These are phyloP conservation scores for Sphaeridia pumilis DNA, from an alignment of 2,888 invertebrate species.

Conservation along the genomic window DNA sequence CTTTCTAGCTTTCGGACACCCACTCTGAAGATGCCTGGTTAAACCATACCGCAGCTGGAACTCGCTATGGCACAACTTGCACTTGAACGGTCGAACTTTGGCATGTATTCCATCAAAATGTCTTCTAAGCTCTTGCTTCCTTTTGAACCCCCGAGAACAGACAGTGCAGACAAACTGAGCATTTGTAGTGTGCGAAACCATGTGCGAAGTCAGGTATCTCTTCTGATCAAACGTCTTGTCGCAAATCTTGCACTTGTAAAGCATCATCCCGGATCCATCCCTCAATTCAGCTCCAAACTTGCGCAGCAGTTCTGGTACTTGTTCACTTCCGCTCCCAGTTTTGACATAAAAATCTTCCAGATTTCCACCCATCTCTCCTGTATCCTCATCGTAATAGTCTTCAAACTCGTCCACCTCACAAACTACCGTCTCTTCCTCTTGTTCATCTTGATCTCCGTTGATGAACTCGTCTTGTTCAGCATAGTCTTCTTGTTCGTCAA, in stretches of 20 bases:
- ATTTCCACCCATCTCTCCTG: neutral
- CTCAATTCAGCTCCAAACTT: neutral
- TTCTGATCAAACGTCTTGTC: neutral
- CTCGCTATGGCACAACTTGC: neutral
- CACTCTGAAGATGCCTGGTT: neutral
- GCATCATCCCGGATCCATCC: neutral
- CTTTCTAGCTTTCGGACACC: neutral
- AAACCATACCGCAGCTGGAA: neutral
- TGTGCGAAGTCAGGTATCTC: neutral
- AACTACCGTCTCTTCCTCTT: neutral
- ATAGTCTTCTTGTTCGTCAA: neutral
- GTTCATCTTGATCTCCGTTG: neutral
- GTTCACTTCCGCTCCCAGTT: neutral
- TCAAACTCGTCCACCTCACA: neutral
- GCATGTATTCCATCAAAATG: neutral
- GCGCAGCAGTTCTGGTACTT: neutral
- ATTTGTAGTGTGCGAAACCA: slow-evolving; percentile 1
- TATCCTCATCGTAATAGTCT: neutral
- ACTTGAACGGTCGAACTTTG: neutral
- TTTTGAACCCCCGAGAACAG: neutral
- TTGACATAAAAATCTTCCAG: neutral
- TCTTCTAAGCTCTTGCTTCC: neutral
- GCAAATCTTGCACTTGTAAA: neutral
- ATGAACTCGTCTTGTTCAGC: no score
- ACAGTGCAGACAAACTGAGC: neutral